These are phyloP conservation scores for Periparus ater DNA, from an alignment of 2,797 vertebrate genomes.

Conservation along the genomic window DNA sequence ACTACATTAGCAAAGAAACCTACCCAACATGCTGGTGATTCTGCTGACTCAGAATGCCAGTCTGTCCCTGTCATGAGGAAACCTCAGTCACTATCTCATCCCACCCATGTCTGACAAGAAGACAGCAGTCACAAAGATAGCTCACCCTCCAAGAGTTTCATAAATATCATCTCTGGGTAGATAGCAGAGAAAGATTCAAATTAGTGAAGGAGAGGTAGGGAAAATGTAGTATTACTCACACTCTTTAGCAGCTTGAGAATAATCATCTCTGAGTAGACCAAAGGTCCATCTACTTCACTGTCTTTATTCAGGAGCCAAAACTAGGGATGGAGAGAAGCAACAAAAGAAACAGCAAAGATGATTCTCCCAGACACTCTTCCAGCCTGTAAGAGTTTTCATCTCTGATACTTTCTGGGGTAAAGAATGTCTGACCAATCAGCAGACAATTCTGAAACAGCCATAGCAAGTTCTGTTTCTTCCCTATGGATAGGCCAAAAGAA, in stretches of 20 bases:
- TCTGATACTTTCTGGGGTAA: neutral
- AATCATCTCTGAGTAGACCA: neutral
- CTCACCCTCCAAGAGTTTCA: neutral
- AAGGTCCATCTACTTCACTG: neutral
- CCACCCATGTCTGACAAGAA: neutral
- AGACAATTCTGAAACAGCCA: neutral
- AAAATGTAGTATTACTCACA: neutral
- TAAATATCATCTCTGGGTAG: neutral
- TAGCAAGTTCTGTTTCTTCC: neutral
- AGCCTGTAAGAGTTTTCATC: neutral
- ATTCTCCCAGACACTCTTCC: neutral
- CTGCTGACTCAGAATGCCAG: neutral
- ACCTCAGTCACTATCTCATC: neutral
- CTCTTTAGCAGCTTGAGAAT: neutral
- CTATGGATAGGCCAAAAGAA: neutral
- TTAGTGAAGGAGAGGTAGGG: neutral
- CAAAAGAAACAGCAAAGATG: neutral
- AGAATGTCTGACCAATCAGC: neutral
- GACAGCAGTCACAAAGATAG: neutral
- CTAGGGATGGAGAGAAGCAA: neutral
- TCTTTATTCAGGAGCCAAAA: neutral
- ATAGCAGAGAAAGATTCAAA: neutral
- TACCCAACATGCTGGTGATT: neutral
- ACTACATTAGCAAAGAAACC: neutral
- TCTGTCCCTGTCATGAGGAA: neutral